Base-by-base conservation (phyloP, 2,888 invertebrate genomes). In the Chaitophorus viminalis region DNA sequence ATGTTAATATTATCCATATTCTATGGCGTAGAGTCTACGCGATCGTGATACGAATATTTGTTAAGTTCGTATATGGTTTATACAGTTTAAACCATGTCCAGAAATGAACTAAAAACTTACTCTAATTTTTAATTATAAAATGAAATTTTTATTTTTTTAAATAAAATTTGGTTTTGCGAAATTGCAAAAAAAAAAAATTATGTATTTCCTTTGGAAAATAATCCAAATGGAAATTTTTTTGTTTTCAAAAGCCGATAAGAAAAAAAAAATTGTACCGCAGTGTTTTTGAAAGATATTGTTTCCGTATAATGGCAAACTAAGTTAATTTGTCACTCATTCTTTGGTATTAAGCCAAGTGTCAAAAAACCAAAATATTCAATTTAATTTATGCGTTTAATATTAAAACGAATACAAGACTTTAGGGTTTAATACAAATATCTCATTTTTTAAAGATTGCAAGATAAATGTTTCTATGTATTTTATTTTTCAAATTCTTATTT, bases 261-360 rank as follows among this genome's bases (percentile, higher is more conserved):
- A 29, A 46, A 29, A 39, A 65, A 68, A 68, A 68, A 8, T 70
- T 25, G 33, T 25, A 6, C 4, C 25, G 11, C 4, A 75, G 75
- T 76, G 39, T 65, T 36, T 75, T 33, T 76, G 75, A 75, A 75
- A 84, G 75, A 75, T 65, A 75, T 75, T 76, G 65, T 75, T 76
- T 76, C 39, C 75, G 75, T 60, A 11, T 29, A 60, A 83, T 74
- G 60, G 72, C 70, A 70, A 83, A 83, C 83, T 76, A 76, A 46
- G 75, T 76, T 84, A 84, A 84, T 84, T 84, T 84, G 60, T 84
- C 75, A 60, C 39, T 65, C 65, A 46, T 75, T 83, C 36, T 65
- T 39, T 84, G 83, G 83, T 21, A 0, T 60, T 17, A 6, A 17
- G 21, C 75, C 75, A 82, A 72, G 52, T 72, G 14, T 52, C 70